A percentile compares a stretch with the other conserved stretches of the same genome.
Evolutionary conservation across 2,113 vertebrate species (phyloP).

Genomic region (Phalacrocorax brasilianus): DNA sequence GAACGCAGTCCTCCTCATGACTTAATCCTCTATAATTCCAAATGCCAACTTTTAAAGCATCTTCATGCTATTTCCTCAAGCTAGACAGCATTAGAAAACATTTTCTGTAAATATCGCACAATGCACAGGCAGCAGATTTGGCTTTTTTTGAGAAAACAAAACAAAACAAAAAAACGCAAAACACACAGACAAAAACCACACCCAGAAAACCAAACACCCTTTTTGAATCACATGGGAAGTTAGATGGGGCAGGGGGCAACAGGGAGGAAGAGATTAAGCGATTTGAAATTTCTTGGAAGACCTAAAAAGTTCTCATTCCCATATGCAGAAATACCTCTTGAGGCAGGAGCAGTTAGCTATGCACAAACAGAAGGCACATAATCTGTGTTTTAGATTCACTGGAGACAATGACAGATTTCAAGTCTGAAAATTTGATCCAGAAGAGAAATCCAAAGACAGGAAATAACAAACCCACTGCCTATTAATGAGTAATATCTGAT

Average conservation of each 20-base stretch:
- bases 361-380: not conserved
- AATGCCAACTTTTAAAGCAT: not conserved
- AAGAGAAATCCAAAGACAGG: not conserved
- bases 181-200: not conserved
- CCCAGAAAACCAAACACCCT: not conserved
- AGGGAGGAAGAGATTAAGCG: not conserved
- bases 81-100: not conserved
- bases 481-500: not conserved
- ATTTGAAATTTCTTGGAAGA: not conserved
- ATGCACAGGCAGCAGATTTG: not conserved
- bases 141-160: not conserved
- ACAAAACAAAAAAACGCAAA: not conserved
- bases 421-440: not conserved
- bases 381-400: not conserved
- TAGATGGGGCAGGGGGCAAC: not conserved
- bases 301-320: not conserved
- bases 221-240: not conserved
- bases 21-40: not conserved
- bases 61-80: not conserved
- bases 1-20: not conserved
- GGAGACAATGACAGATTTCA: not conserved
- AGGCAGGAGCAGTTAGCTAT: not conserved
- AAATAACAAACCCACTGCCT: not conserved
- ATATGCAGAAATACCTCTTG: not conserved
- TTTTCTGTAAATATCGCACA: not conserved